phyloP scores from a whole-genome alignment of 2,113 vertebrate genomes.

The Perca fluviatilis region DNA sequence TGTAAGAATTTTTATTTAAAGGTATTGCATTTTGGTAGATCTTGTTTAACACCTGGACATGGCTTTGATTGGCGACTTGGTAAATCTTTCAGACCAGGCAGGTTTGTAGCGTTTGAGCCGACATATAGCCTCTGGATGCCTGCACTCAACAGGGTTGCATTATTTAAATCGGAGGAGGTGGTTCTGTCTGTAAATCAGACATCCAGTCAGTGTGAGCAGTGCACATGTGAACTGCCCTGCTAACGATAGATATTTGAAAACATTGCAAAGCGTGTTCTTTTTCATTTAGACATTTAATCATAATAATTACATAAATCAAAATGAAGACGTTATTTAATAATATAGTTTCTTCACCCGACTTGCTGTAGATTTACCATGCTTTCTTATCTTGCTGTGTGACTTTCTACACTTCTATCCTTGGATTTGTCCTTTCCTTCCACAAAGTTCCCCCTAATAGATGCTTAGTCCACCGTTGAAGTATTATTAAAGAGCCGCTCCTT shows the following conservation, averaged over 20 bases:
- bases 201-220: conserved; percentile 25
- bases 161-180: conserved; percentile 54
- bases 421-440: conserved; percentile 15
- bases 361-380: neutral
- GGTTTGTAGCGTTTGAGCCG: conserved; percentile 56
- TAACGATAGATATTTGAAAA: conserved; percentile 32
- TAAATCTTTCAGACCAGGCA: conserved; percentile 43
- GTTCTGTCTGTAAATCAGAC: conserved; percentile 37
- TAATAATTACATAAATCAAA: conserved; percentile 17
- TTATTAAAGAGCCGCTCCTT: conserved; percentile 48
- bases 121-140: conserved; percentile 36
- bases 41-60: conserved; percentile 2
- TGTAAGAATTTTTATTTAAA: neutral
- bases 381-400: neutral
- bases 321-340: conserved; percentile 11
- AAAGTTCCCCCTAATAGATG: conserved; percentile 49
- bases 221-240: conserved; percentile 25
- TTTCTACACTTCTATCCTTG: conserved; percentile 30
- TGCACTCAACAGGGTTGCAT: conserved; percentile 56
- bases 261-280: conserved; percentile 11
- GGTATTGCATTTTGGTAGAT: conserved; percentile 8
- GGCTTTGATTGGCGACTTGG: conserved; percentile 37
- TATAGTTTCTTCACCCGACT: neutral
- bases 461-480: conserved; percentile 50
- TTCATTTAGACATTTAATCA: conserved; percentile 11